Conservation (phyloP, 2,797 vertebrate genomes). For the Etheostoma perlongum region DNA sequence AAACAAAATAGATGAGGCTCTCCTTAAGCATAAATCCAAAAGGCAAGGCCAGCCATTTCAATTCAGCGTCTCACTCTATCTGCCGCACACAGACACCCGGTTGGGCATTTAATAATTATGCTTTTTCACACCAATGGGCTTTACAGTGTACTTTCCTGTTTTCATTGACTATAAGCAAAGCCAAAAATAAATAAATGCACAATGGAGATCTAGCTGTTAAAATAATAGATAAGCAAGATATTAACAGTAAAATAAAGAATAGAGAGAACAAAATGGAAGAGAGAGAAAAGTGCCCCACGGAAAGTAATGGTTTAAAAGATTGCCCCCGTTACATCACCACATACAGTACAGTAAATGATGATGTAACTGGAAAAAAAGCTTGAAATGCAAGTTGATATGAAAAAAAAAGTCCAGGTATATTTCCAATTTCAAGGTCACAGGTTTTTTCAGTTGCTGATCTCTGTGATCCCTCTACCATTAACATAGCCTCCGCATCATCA, state of each 20-base stretch:
- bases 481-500: conserved; percentile 62
- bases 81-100: conserved; percentile 60
- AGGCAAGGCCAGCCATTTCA: conserved; percentile 70
- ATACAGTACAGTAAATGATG: conserved; percentile 2
- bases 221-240: background rate
- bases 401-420: conserved; percentile 21
- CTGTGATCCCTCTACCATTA: conserved; percentile 66
- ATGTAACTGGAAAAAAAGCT: conserved; percentile 19
- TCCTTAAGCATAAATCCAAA: conserved; percentile 73
- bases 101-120: conserved; percentile 78
- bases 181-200: conserved; percentile 13
- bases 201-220: conserved; percentile 11
- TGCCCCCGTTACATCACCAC: conserved; percentile 40
- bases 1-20: conserved; percentile 60
- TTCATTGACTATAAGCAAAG: conserved; percentile 37
- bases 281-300: background rate
- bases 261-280: background rate
- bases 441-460: conserved; percentile 44
- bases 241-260: conserved; percentile 2
- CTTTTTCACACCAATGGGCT: conserved; percentile 61
- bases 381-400: conserved; percentile 14
- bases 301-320: conserved; percentile 4
- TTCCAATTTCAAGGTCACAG: conserved; percentile 74
- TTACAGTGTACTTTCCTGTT: conserved; percentile 41
- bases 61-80: conserved; percentile 70